A percentile compares a stretch with the other conserved stretches of the same genome.
Evolutionary conservation across 1,140 invertebrate species (phyloP).

Genomic region (Oedothorax gibbosus): DNA sequence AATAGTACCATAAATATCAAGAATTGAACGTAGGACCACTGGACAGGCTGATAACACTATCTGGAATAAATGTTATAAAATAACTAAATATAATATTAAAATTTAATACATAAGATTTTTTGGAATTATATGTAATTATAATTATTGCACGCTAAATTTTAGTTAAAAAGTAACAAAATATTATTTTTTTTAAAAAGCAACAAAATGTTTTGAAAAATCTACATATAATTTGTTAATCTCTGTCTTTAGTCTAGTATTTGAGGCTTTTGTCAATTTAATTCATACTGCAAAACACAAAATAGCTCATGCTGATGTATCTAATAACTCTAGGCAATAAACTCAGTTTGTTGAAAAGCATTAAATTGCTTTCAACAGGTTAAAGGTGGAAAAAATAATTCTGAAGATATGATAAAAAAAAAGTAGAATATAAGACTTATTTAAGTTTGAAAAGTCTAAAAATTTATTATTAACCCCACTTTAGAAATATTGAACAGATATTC

Average conservation of each 20-base stretch:
- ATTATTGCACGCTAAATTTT: too few species aligned
- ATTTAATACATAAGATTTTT: background rate
- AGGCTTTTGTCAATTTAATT: too few species aligned
- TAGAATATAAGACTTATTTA: background rate
- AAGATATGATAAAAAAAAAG: background rate
- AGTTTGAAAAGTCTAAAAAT: background rate
- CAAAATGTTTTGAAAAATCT: too few species aligned
- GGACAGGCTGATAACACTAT: background rate
- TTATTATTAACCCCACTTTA: background rate
- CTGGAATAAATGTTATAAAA: background rate
- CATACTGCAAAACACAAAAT: too few species aligned
- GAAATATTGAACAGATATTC: background rate
- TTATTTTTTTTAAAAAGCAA: too few species aligned
- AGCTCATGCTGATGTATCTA: too few species aligned
- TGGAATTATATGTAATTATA: background rate
- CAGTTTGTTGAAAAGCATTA: too few species aligned
- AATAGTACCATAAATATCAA: background rate
- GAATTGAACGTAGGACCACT: background rate
- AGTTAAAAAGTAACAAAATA: too few species aligned
- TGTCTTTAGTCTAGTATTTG: too few species aligned
- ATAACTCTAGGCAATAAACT: too few species aligned
- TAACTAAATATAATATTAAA: background rate
- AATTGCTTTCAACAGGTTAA: too few species aligned
- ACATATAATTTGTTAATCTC: too few species aligned
- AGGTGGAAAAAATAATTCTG: background rate